Conservation (phyloP, 1,140 invertebrate species). For the Saxidomus purpurata region DNA sequence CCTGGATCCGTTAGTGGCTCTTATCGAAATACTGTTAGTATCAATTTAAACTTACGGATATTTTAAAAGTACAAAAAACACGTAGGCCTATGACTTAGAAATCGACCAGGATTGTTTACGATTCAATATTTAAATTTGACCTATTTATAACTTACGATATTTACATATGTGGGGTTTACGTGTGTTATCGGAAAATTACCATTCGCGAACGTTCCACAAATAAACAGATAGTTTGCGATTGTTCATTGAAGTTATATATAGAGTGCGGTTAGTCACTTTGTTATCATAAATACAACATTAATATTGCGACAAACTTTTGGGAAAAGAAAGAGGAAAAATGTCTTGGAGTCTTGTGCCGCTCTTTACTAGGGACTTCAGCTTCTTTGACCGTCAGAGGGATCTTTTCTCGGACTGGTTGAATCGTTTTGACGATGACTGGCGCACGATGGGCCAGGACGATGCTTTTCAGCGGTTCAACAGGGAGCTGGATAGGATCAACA, state of each 20-base stretch:
- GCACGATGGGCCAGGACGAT: not conserved
- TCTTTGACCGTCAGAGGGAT: slow-evolving; percentile 55
- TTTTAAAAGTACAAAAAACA: too few relatives aligned
- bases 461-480: slow-evolving; percentile 27
- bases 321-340: slow-evolving; percentile 2
- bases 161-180: not conserved
- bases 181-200: not conserved
- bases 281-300: not conserved
- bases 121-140: too few relatives aligned
- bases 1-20: too few relatives aligned
- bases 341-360: slow-evolving; percentile 34
- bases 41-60: too few relatives aligned
- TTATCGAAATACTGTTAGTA: too few relatives aligned
- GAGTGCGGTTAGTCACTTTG: not conserved
- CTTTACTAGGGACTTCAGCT: not conserved
- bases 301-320: not conserved
- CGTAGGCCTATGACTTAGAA: too few relatives aligned
- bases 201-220: not conserved
- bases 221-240: not conserved
- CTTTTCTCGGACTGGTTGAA: slow-evolving; percentile 35
- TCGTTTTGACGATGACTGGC: slow-evolving; percentile 35
- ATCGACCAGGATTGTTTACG: too few relatives aligned
- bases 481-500: slow-evolving; percentile 42
- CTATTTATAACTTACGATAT: too few relatives aligned
- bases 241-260: not conserved